Base-by-base conservation (phyloP, 2,113 vertebrate genomes). In the Craseonycteris thonglongyai region DNA sequence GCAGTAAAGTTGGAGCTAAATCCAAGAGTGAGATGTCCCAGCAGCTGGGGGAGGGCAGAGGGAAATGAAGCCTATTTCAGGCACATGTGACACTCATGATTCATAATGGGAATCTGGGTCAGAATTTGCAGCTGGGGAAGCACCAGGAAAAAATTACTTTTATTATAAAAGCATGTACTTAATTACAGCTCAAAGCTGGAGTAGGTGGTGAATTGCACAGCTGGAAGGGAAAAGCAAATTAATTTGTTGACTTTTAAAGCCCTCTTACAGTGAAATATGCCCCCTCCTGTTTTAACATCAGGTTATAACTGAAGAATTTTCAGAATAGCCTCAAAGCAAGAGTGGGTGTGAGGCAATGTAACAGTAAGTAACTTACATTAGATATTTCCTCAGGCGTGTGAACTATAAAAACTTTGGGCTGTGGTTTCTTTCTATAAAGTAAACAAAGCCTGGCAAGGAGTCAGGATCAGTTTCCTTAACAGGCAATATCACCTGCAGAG, bases 71-170 rank as follows among this genome's bases (percentile, higher is more conserved):
- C 79, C 94, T 86, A 95, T 97, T 98, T 97, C 97, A 95, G 97
- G 97, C 87, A 88, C 82, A 97, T 95, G 81, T 97, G 93, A 96
- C 97, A 94, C 78, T 97, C 92, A 81, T 98, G 95, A 97, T 96
- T 98, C 97, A 97, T 97, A 97, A 97, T 85, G 90, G 94, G 96
- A 98, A 97, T 96, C 81, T 97, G 93, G 97, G 97, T 98, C 97
- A 98, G 96, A 98, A 98, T 97, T 56, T 96, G 96, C 95, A 98
- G 96, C 97, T 98, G 97, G 93, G 94, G 97, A 93, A 88, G 96
- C 91, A 96, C 89, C 96, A 96, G 96, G 97, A 97, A 96, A 96
- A 96, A 78, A 94, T 97, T 96, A 86, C 96, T 97, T 97, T 98
- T 98, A 88, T 98, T 97, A 97, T 84, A 91, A 97, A 97, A 97